Evolutionary conservation across 1,140 invertebrate genomes (phyloP), one percentile per base, ranked within the genome.

Genomic region (Drosophila sturtevanti): DNA sequence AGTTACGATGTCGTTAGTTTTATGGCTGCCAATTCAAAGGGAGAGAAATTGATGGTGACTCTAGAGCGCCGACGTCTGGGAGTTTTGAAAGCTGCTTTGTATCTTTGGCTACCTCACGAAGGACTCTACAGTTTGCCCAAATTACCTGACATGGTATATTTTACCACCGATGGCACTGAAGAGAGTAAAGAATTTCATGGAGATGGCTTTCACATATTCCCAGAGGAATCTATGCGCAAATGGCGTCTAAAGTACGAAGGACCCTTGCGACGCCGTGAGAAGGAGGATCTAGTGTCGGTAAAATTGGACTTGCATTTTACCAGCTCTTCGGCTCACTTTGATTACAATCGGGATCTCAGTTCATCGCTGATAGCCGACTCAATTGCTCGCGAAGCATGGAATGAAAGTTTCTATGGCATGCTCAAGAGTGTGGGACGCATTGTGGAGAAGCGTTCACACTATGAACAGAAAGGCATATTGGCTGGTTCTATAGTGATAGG

Each of bases 1-100:
- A 89, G 87, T 41, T 91, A 91, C 12, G 90, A 91, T 60, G 90
- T 89, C 6, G 81, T 91, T 27, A 90, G 87, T 9, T 87, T 91
- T 58, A 80, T 91, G 81, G 90, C 78, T 0, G 90, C 90, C 27
- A 90, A 89, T 58, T 48, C 35, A 0, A 56, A 62, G 14, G 84
- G 86, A 0, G 60, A 86, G 6, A 91, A 91, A 27, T 37, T 91
- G 21, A 77, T 91, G 74, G 66, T 91, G 0, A 84, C 76, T 0
- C 44, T 91, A 48, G 90, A 91, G 44, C 63, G 90, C 0, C 68
- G 90, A 1, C 38, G 87, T 0, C 72, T 81, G 0, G 90, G 90
- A 0, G 74, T 91, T 9, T 63, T 90, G 0, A 89, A 90, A 31
- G 90, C 90, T 0, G 81, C 81, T 0, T 59, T 91, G 0, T 91